Percentiles rank a stretch among this genome's conserved stretches.
Conservation (phyloP, 2,888 invertebrate species). For the Erebia aethiops region DNA sequence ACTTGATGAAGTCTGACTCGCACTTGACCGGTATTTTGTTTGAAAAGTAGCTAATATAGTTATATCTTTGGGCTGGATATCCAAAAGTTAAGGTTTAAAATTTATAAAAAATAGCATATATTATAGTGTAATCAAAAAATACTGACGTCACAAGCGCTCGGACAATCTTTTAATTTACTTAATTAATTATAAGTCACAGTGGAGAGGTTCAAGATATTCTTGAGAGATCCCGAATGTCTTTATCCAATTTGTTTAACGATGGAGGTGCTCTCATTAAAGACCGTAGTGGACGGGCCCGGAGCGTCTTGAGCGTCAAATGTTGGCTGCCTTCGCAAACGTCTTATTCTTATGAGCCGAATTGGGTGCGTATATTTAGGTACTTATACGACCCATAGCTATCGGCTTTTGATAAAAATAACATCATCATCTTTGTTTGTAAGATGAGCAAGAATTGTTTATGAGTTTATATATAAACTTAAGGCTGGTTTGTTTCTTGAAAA, state of each 20-base stretch:
- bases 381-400: neutral
- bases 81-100: no score
- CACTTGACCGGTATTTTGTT: no score
- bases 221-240: slow-evolving; percentile 82
- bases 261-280: slow-evolving; percentile 78
- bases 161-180: slow-evolving; percentile 82
- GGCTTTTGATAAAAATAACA: no score
- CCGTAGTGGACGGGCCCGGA: slow-evolving; percentile 61
- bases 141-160: slow-evolving; percentile 60
- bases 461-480: no score
- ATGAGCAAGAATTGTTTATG: no score
- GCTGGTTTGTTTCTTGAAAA: no score
- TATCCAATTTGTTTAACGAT: slow-evolving; percentile 83
- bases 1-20: no score
- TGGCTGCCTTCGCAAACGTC: slow-evolving; percentile 62
- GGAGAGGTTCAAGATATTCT: slow-evolving; percentile 78
- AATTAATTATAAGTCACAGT: slow-evolving; percentile 80
- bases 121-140: neutral
- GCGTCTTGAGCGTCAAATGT: slow-evolving; percentile 49
- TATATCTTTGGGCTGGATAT: no score
- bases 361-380: neutral
- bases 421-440: no score
- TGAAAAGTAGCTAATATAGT: no score
- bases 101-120: no score
- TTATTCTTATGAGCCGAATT: slow-evolving; percentile 61